These are phyloP conservation scores for Lasioglossum figueresi DNA, from an alignment of 2,888 invertebrate species.

Conservation along the genomic window DNA sequence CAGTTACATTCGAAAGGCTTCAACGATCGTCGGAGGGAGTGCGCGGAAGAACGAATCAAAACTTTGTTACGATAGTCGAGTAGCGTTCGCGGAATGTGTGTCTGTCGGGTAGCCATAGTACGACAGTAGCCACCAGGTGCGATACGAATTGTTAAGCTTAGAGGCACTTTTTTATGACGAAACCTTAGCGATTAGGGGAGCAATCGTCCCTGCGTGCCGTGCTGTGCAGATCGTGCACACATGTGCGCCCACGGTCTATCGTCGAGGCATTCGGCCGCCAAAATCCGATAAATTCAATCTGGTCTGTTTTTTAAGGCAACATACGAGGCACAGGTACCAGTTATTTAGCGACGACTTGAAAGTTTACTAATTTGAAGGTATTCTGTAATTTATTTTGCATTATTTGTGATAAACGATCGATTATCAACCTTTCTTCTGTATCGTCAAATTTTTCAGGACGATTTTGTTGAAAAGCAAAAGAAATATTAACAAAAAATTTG, in stretches of 20 bases:
- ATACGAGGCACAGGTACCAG: too few relatives aligned
- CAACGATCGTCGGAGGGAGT: constrained; percentile 1
- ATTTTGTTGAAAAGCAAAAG: too few relatives aligned
- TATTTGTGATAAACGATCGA: too few relatives aligned
- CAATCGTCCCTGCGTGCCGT: constrained; percentile 10
- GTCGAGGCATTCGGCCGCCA: constrained; percentile 18
- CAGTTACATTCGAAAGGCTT: neutral
- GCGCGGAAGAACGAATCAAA: constrained; percentile 40
- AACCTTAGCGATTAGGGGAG: constrained; percentile 34
- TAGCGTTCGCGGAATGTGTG: constrained; percentile 25
- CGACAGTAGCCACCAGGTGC: constrained; percentile 10
- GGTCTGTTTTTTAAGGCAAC: too few relatives aligned
- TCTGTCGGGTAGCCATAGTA: constrained; percentile 2
- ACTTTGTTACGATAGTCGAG: constrained; percentile 37
- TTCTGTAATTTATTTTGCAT: too few relatives aligned
- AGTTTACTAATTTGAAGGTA: too few relatives aligned
- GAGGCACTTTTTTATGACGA: constrained; percentile 67
- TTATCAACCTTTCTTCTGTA: too few relatives aligned
- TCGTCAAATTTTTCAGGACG: too few relatives aligned
- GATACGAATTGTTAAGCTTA: constrained; percentile 65
- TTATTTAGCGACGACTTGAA: too few relatives aligned
- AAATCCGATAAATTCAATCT: neutral
- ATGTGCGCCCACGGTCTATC: neutral
- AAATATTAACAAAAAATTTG: too few relatives aligned
- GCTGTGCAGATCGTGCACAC: too few relatives aligned